phyloP scores from a whole-genome alignment of 2,888 invertebrate genomes.

The Falcaria lacertinaria region DNA sequence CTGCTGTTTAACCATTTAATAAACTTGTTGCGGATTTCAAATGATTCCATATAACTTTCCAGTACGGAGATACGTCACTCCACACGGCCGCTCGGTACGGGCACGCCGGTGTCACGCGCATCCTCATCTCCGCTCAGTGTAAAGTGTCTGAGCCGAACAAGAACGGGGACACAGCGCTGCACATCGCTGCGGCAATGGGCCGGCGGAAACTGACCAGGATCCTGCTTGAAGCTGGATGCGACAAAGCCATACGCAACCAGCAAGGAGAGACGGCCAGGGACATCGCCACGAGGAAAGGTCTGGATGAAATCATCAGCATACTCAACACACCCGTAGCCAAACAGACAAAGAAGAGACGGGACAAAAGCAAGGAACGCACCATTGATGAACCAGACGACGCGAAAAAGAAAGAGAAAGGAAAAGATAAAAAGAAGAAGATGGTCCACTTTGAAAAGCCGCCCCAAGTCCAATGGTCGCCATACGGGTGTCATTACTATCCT shows the following conservation, averaged over 20 bases:
- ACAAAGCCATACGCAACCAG: slow-evolving; percentile 83
- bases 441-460: slow-evolving; percentile 76
- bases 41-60: slow-evolving; percentile 25
- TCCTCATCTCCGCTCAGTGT: slow-evolving; percentile 94
- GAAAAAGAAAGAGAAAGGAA: slow-evolving; percentile 65
- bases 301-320: slow-evolving; percentile 90
- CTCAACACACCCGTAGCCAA: slow-evolving; percentile 79
- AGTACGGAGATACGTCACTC: slow-evolving; percentile 97
- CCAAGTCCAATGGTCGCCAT: slow-evolving; percentile 89
- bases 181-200: slow-evolving; percentile 97
- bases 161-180: slow-evolving; percentile 96
- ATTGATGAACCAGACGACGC: slow-evolving; percentile 74
- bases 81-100: slow-evolving; percentile 98
- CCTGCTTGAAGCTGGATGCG: slow-evolving; percentile 92
- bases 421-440: slow-evolving; percentile 71
- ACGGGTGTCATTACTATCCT: slow-evolving; percentile 94
- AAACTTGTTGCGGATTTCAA: slow-evolving; percentile 1
- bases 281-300: slow-evolving; percentile 92
- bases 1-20: too few relatives aligned
- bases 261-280: slow-evolving; percentile 94
- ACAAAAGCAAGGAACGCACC: slow-evolving; percentile 75
- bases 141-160: slow-evolving; percentile 94
- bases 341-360: slow-evolving; percentile 65
- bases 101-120: slow-evolving; percentile 96
- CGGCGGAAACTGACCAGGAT: slow-evolving; percentile 94